phyloP scores from a whole-genome alignment of 2,888 invertebrate genomes.

The Agonopterix arenella region DNA sequence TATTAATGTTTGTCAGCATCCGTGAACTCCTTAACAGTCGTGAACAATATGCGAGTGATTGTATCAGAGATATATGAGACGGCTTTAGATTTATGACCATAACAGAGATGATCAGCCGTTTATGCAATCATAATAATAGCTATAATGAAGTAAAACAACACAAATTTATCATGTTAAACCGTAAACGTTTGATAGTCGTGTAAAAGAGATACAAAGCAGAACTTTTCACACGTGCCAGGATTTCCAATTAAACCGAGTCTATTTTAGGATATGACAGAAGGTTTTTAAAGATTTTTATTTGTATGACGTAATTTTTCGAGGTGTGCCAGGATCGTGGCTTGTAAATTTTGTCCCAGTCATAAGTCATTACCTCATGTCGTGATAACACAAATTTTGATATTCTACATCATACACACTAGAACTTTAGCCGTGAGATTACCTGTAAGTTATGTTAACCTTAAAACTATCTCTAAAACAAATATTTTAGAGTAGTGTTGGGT shows the following conservation, averaged over 20 bases:
- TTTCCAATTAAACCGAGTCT: not conserved
- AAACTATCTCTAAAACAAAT: no score
- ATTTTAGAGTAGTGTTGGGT: no score
- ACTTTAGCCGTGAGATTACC: no score
- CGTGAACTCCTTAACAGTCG: slow-evolving; percentile 35
- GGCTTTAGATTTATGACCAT: slow-evolving; percentile 42
- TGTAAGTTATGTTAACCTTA: no score
- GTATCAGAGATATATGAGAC: slow-evolving; percentile 44
- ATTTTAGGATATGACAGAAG: not conserved
- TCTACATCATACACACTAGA: no score
- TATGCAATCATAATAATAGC: slow-evolving; percentile 22
- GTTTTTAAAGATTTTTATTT: not conserved
- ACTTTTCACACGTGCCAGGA: not conserved
- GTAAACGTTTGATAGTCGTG: not conserved
- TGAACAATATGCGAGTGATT: slow-evolving; percentile 59
- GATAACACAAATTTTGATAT: no score
- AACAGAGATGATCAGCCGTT: slow-evolving; percentile 24
- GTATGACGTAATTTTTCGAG: no score
- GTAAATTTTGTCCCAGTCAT: no score
- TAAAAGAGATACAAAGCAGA: not conserved
- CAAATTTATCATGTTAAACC: slow-evolving; percentile 12
- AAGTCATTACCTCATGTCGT: no score
- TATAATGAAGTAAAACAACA: slow-evolving; percentile 15
- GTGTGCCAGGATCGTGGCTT: no score
- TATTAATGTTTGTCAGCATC: slow-evolving; percentile 27